Conservation (phyloP, 2,888 invertebrate species). For the Drosophila quinaria region DNA sequence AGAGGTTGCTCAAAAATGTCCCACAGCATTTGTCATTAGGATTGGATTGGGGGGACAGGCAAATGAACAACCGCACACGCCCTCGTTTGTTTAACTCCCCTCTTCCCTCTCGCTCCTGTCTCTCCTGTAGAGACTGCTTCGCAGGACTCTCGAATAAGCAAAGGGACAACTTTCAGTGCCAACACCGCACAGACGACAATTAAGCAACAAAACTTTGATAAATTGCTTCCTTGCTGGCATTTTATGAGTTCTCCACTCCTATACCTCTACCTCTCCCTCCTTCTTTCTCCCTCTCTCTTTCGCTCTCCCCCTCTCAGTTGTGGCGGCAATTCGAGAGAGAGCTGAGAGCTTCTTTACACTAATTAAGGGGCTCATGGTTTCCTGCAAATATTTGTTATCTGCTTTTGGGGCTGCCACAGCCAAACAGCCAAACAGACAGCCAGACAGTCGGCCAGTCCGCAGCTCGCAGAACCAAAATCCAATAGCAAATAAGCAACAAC, state of each 20-base stretch:
- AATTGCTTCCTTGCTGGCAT: constrained; percentile 79
- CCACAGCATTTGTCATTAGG: constrained; percentile 58
- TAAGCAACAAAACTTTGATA: constrained; percentile 83
- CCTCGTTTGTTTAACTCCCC: constrained; percentile 24
- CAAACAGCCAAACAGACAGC: constrained; percentile 23
- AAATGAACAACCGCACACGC: constrained; percentile 60
- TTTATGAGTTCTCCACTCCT: constrained; percentile 63
- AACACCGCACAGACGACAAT: constrained; percentile 78
- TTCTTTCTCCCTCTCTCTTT: neutral
- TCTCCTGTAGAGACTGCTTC: neutral
- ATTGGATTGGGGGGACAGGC: constrained; percentile 15
- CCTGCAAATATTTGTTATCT: constrained; percentile 81
- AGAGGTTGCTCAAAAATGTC: constrained; percentile 34
- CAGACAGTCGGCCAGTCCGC: constrained; percentile 13
- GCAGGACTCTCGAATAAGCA: constrained; percentile 22
- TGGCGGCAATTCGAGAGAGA: constrained; percentile 17
- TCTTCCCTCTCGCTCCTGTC: no score
- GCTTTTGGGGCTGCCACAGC: constrained; percentile 51
- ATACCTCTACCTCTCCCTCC: neutral
- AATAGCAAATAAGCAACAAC: constrained; percentile 56
- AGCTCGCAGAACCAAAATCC: constrained; percentile 61
- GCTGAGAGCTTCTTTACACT: constrained; percentile 74
- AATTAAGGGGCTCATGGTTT: constrained; percentile 83
- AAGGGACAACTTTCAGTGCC: constrained; percentile 62
- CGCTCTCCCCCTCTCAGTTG: neutral